Percentiles rank a stretch among this genome's conserved stretches.
Conservation (phyloP, 2,888 invertebrate species). For the Hypomecis punctinalis region DNA sequence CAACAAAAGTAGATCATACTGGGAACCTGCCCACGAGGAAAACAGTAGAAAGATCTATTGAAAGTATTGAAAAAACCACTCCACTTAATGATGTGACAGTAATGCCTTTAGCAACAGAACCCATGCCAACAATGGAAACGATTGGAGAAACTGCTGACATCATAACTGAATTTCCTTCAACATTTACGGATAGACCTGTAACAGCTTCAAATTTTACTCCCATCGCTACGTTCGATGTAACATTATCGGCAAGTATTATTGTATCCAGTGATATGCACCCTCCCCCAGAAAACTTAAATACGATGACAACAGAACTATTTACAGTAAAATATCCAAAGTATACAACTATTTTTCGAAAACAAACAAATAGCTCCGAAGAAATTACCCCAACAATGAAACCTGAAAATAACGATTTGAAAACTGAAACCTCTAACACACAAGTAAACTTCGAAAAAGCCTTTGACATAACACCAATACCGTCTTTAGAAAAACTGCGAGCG, state of each 20-base stretch:
- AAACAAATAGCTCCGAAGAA: conserved; percentile 39
- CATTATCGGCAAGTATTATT: not conserved
- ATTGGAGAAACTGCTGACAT: not conserved
- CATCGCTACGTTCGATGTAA: not conserved
- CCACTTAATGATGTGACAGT: not conserved
- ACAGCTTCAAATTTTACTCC: not conserved
- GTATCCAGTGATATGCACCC: conserved; percentile 16
- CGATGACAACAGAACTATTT: conserved; percentile 40
- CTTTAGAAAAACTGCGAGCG: conserved; percentile 50
- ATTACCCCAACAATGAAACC: conserved; percentile 33
- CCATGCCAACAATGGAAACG: not conserved
- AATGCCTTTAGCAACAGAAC: not conserved
- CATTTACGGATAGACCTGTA: not conserved
- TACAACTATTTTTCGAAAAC: conserved; percentile 58
- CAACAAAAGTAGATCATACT: conserved; percentile 20
- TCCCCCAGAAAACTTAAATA: conserved; percentile 7
- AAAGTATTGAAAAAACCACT: conserved; percentile 8
- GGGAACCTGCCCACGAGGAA: conserved; percentile 13
- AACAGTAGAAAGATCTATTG: not conserved
- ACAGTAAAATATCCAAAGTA: conserved; percentile 63
- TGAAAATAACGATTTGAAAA: conserved; percentile 48
- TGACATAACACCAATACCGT: conserved; percentile 51
- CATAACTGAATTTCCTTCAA: not conserved
- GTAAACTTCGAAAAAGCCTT: conserved; percentile 52
- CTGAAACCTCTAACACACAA: conserved; percentile 52